phyloP scores from a whole-genome alignment of 1,140 invertebrate species.

The Bombus impatiens region DNA sequence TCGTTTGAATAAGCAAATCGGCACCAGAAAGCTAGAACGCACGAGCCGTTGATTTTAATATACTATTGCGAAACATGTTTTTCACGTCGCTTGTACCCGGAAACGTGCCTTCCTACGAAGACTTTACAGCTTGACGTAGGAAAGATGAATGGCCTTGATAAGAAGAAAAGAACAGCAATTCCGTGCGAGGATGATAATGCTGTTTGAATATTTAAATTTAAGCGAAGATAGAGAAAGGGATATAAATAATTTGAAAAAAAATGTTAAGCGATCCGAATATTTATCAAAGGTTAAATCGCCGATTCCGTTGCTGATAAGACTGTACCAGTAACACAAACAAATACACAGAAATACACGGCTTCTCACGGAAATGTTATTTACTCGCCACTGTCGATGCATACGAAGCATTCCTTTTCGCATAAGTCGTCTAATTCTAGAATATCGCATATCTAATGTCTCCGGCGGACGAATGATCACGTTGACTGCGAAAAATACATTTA shows the following conservation, averaged over 20 bases:
- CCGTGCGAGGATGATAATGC: background rate
- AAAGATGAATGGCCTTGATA: slow-evolving; percentile 11
- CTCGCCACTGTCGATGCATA: background rate
- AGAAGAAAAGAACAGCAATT: background rate
- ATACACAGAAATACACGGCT: too few species aligned
- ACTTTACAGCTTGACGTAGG: background rate
- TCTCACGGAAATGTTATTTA: background rate
- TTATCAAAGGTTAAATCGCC: too few species aligned
- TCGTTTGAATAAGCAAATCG: background rate
- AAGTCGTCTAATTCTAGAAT: slow-evolving; percentile 27
- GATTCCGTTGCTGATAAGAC: too few species aligned
- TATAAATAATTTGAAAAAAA: background rate
- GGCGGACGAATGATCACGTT: slow-evolving; percentile 47
- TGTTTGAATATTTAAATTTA: background rate
- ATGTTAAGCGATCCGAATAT: too few species aligned
- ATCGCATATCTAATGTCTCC: background rate
- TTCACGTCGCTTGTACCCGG: slow-evolving; percentile 8
- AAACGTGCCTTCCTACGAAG: background rate
- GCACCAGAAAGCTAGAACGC: background rate
- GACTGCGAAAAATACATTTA: slow-evolving; percentile 38
- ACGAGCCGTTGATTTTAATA: slow-evolving; percentile 4
- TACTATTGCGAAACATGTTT: slow-evolving; percentile 35
- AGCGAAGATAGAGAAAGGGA: background rate
- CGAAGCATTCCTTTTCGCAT: background rate
- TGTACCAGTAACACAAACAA: background rate